Conservation (phyloP, 2,797 vertebrate species). For the Pipistrellus pygmaeus region DNA sequence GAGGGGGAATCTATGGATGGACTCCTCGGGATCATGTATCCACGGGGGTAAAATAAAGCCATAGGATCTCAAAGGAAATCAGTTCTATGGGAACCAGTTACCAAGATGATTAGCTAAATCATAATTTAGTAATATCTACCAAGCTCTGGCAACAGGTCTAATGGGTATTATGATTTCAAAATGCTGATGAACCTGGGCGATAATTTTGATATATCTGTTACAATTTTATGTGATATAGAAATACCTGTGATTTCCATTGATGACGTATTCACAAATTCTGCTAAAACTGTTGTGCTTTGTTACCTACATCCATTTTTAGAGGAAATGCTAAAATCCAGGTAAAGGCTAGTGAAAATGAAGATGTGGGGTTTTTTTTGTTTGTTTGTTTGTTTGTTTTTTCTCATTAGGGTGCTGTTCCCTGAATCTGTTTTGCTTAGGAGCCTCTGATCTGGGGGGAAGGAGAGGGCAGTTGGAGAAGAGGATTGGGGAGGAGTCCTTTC, state of each 20-base stretch:
- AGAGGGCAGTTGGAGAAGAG: not conserved
- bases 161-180: slow-evolving; percentile 21
- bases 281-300: not conserved
- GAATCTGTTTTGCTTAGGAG: not conserved
- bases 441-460: accelerated
- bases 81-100: slow-evolving; percentile 16
- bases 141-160: not conserved
- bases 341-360: not conserved
- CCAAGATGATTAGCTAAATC: slow-evolving; percentile 31
- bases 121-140: not conserved
- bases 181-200: not conserved
- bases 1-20: not conserved
- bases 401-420: not conserved
- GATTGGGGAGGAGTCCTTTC: not conserved
- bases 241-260: not conserved
- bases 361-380: too few relatives aligned
- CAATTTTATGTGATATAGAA: not conserved
- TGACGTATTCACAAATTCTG: slow-evolving; percentile 7
- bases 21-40: not conserved
- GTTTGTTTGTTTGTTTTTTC: not conserved
- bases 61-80: not conserved
- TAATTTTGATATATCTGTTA: slow-evolving; percentile 22
- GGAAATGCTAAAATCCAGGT: not conserved
- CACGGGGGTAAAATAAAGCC: slow-evolving; percentile 25
- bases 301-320: not conserved